phyloP scores from a whole-genome alignment of 2,797 vertebrate genomes.

The Rhadinocentrus ornatus region DNA sequence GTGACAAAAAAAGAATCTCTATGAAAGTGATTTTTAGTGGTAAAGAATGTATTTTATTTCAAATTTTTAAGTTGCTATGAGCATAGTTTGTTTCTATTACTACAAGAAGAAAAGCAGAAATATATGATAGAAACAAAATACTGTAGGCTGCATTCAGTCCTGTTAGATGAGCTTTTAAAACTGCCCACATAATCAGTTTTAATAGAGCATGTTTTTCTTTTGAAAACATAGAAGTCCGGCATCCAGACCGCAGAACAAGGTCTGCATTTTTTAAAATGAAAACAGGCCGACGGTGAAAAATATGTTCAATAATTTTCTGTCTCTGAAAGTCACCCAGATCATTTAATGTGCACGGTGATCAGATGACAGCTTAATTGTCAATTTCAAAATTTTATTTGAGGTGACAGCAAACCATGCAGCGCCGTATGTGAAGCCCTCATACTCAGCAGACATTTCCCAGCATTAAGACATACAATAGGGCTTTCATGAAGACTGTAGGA shows the following conservation, averaged over 20 bases:
- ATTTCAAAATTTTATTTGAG: slow-evolving; percentile 50
- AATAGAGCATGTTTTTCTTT: slow-evolving; percentile 60
- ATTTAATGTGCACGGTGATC: slow-evolving; percentile 43
- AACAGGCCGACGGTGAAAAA: slow-evolving; percentile 60
- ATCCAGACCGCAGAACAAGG: slow-evolving; percentile 36
- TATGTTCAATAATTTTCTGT: slow-evolving; percentile 26
- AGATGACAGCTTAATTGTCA: slow-evolving; percentile 50
- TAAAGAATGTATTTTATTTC: slow-evolving; percentile 8
- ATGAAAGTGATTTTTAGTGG: slow-evolving; percentile 30
- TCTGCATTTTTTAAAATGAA: slow-evolving; percentile 38
- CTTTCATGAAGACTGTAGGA: slow-evolving; percentile 72
- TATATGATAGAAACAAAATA: slow-evolving; percentile 36
- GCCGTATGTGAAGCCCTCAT: slow-evolving; percentile 56
- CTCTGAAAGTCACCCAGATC: slow-evolving; percentile 22
- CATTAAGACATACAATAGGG: slow-evolving; percentile 73
- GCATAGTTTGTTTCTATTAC: slow-evolving; percentile 34
- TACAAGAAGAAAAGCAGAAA: slow-evolving; percentile 41
- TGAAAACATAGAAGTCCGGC: slow-evolving; percentile 30
- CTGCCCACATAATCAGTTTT: slow-evolving; percentile 57
- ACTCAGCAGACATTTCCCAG: slow-evolving; percentile 69
- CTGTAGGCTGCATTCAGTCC: slow-evolving; percentile 40
- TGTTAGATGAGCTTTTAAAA: slow-evolving; percentile 63
- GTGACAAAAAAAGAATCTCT: background rate
- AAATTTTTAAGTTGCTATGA: slow-evolving; percentile 21
- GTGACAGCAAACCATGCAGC: slow-evolving; percentile 45